These are phyloP conservation scores for Taeniopygia guttata DNA, from an alignment of 2,797 vertebrate species.

Conservation along the genomic window DNA sequence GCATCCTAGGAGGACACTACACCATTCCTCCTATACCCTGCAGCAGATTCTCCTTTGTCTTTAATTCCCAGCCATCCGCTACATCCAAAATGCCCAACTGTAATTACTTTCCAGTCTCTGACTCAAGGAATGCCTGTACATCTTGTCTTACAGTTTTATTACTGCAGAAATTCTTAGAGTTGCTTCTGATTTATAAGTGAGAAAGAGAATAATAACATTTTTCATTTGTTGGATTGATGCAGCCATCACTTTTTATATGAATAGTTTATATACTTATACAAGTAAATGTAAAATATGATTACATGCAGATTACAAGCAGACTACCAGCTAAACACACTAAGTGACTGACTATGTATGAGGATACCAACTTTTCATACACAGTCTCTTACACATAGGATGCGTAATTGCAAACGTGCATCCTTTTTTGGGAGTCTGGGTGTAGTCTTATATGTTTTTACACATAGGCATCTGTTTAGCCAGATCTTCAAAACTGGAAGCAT, in stretches of 20 bases:
- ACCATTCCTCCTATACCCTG: background rate
- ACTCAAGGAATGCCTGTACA: background rate
- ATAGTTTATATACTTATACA: background rate
- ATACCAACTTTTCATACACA: background rate
- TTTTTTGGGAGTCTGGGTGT: background rate
- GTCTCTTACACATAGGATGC: background rate
- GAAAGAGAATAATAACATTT: background rate
- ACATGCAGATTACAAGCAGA: background rate
- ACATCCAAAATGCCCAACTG: background rate
- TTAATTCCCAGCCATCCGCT: background rate
- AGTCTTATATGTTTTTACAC: background rate
- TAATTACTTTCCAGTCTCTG: background rate
- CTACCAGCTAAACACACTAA: background rate
- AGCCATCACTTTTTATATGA: background rate
- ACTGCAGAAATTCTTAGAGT: background rate
- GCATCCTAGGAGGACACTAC: background rate
- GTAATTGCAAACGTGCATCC: background rate
- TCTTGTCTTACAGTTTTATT: slow-evolving; percentile 2
- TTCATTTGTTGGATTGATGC: background rate
- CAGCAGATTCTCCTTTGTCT: background rate
- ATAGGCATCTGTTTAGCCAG: background rate
- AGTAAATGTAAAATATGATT: background rate
- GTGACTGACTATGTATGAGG: background rate
- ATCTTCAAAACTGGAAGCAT: background rate
- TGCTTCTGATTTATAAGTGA: background rate